These are phyloP conservation scores for Bradypus variegatus DNA, from an alignment of 2,797 vertebrate genomes.

Conservation along the genomic window DNA sequence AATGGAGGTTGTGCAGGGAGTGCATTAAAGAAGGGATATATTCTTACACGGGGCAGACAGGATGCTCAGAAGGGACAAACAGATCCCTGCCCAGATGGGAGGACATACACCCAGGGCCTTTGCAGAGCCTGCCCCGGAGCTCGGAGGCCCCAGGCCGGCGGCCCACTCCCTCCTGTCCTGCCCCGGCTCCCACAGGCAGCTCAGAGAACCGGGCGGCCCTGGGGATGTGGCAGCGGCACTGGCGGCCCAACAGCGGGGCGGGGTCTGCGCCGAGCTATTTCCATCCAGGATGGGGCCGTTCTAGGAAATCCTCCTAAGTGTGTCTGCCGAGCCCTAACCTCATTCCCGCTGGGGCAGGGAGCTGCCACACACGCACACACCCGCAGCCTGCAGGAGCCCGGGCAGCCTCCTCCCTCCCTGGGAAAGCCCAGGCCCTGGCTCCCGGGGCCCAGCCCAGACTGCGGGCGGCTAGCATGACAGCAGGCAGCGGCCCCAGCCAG, in stretches of 20 bases:
- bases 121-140: not conserved
- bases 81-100: too few relatives aligned
- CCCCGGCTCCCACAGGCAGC: not conserved
- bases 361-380: not conserved
- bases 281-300: slow-evolving; percentile 68
- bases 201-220: not conserved
- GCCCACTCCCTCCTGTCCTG: not conserved
- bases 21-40: too few relatives aligned
- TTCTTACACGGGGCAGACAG: too few relatives aligned
- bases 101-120: rapidly evolving
- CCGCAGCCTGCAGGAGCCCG: not conserved
- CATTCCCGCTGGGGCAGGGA: slow-evolving; percentile 29
- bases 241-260: not conserved
- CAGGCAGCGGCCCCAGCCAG: too few relatives aligned
- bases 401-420: not conserved
- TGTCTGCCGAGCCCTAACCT: slow-evolving; percentile 63
- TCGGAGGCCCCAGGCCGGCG: rapidly evolving
- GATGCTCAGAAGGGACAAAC: too few relatives aligned
- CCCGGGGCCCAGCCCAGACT: too few relatives aligned
- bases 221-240: rapidly evolving
- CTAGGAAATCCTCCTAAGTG: slow-evolving; percentile 68
- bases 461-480: not conserved
- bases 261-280: not conserved
- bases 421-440: not conserved
- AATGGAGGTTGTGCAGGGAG: too few relatives aligned